Conservation (phyloP, 2,888 invertebrate genomes). For the Agrochola lychnidis region DNA sequence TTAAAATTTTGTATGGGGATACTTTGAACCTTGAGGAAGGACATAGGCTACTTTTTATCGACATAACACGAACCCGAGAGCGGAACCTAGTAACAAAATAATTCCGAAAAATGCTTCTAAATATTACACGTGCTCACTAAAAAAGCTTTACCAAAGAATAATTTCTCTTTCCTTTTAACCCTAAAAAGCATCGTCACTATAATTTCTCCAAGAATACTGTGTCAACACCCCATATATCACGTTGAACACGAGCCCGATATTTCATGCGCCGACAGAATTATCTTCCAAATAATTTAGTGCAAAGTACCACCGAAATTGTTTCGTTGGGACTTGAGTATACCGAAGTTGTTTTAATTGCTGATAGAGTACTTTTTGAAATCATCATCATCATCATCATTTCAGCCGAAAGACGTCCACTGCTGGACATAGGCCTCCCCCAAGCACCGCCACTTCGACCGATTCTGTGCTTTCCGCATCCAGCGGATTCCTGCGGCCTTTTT, state of each 20-base stretch:
- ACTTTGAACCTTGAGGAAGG: too few relatives aligned
- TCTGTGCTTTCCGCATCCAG: too few relatives aligned
- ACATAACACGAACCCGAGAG: too few relatives aligned
- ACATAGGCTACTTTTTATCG: too few relatives aligned
- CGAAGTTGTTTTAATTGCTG: constrained; percentile 49
- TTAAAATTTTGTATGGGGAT: too few relatives aligned
- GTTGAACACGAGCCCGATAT: constrained; percentile 50
- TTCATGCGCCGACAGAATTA: constrained; percentile 62
- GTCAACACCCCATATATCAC: constrained; percentile 62
- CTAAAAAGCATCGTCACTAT: constrained; percentile 26
- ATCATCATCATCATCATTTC: too few relatives aligned
- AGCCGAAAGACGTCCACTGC: too few relatives aligned
- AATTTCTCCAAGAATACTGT: constrained; percentile 40
- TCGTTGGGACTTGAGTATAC: constrained; percentile 40
- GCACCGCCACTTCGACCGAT: too few relatives aligned
- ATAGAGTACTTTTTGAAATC: constrained; percentile 22
- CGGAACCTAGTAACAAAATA: too few relatives aligned
- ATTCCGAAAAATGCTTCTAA: too few relatives aligned
- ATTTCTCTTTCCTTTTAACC: constrained; percentile 13
- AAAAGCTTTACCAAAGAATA: not conserved
- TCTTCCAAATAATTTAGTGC: constrained; percentile 61
- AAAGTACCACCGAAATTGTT: constrained; percentile 54
- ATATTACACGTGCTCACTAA: not conserved
- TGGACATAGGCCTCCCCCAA: too few relatives aligned
- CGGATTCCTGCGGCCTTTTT: too few relatives aligned